Base-by-base conservation (phyloP, 1,140 invertebrate genomes). In the Ladona fulva region DNA sequence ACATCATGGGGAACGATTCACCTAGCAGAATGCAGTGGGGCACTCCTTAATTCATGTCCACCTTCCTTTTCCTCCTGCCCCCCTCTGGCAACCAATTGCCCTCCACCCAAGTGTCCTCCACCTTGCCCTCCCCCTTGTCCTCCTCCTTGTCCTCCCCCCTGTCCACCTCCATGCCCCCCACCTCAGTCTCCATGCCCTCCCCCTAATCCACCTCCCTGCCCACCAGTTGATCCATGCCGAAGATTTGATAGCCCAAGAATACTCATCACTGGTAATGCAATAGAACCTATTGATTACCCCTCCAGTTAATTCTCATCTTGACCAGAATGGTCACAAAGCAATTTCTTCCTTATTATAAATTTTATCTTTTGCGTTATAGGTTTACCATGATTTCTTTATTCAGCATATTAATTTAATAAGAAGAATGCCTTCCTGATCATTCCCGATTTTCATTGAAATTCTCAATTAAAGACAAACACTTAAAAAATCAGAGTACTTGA, bases 221-320 rank as follows among this genome's bases (percentile, higher is more conserved):
- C 52, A 22, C 52, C 52, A 16, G n/a, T 5, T 5, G 14, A 22
- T 22, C 74, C 76, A 14, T 14, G 6, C 5, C 76, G 25, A n/a
- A 42, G 76, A 12, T 10, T 5, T 16, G 80, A 79, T 37, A 22
- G 16, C 14, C 80, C 80, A 19, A 77, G 80, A 52, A 81, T 81
- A 24, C 75, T 81, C 1, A 81, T 81, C 42, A 81, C 80, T 76
- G 80, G 80, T 66, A 66, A 19, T 66, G 14, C n/a, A 16, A 80
- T 37, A 78, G 29, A 12, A 66, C 1, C 29, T 5, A 8, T 37
- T 37, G 1, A 37, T 37, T 1, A 37, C 29, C 1, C 1, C 1
- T 5, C 1, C 8, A 37, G 29, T 8, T 37, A 37, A 37, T 37
- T 37, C 29, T 37, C 29, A 5, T 37, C 29, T 37, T 37, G 29